Base-by-base conservation (phyloP, 2,888 invertebrate species). In the Pyrrhia umbra region DNA sequence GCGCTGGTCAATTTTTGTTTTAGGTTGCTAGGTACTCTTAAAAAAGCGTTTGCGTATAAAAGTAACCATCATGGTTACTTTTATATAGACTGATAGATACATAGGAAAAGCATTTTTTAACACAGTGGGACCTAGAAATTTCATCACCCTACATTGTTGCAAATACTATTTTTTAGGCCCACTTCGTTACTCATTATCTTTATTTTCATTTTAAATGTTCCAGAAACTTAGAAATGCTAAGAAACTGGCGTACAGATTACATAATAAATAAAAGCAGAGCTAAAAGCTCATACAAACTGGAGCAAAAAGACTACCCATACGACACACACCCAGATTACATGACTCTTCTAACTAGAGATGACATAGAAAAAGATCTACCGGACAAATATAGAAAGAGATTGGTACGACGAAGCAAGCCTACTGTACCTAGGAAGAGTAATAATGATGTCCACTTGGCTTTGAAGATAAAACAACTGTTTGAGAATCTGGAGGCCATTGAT, bases 261-360 rank as follows among this genome's bases (percentile, higher is more conserved):
- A 90, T 85, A 59, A 83, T 79, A 1, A 78, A 73, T 2, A 88
- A 94, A 65, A 64, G 77, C 13, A 81, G 75, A 1, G 80, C 79
- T 1, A 81, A 84, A 21, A 70, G 77, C 1, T 71, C 79, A 0
- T 91, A 88, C 75, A 86, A 85, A 72, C 65, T 89, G 45, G 81
- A 85, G 4, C 77, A 88, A 0, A 84, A 87, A 5, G 72, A 84
- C 40, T 87, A 86, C n/a, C 95, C 96, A 2, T 96, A 95, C 81
- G 96, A 95, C 69, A 96, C 95, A 0, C 92, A 95, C 74, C 90
- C 95, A 0, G 95, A 95, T n/a, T 96, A 94, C 77, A 93, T 95
- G 84, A 91, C 90, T 18, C 86, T 95, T 8, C 84, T 96, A 10
- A 94, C 92, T 0, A 86, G 96, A 69, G 90, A 93, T 25, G 93